Evolutionary conservation across 2,888 invertebrate genomes (phyloP), one percentile per base, ranked within the genome.

Genomic region (Drosophila rubida): DNA sequence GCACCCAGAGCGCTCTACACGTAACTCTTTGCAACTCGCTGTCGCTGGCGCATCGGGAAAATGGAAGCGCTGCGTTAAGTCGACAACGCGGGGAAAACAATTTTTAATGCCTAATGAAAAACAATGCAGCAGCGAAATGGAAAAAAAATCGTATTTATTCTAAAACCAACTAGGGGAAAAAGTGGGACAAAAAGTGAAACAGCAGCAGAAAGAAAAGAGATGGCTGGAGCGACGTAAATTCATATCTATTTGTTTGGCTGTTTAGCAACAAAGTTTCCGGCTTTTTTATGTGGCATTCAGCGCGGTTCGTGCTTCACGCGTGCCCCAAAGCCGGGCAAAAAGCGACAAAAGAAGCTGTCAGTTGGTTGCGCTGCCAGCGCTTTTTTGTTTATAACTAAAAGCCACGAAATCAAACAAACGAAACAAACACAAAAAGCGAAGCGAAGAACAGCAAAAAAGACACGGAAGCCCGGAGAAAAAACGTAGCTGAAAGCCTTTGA

Each of bases 271-370:
- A 78, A 78, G 78, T 78, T 78, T 78, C 77, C 80, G 77, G 62
- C 32, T 72, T 65, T 11, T 30, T 76, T 41, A 32, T 77, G 75
- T 51, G 61, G 54, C 64, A 66, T 80, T 65, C 41, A 68, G 69
- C 53, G 63, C 50, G 69, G 78, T 66, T 72, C 59, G 44, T 27
- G 46, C 42, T 57, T 53, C 46, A 55, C 76, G 62, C 62, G 53
- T 67, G 25, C n/a, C 72, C 49, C 32, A 27, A 41, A 39, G 16
- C 37, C 57, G 11, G 30, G 80, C 60, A 75, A 78, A 75, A 71
- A 79, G 77, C 65, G 83, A 83, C 80, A 82, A 82, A 78, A 83
- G 80, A 78, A 71, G 67, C 77, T 83, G 78, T 82, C 78, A 78
- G 80, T 75, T 78, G 57, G 58, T 55, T 57, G 51, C 45, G 37